phyloP scores from a whole-genome alignment of 2,797 vertebrate genomes.

The Microchirus variegatus region DNA sequence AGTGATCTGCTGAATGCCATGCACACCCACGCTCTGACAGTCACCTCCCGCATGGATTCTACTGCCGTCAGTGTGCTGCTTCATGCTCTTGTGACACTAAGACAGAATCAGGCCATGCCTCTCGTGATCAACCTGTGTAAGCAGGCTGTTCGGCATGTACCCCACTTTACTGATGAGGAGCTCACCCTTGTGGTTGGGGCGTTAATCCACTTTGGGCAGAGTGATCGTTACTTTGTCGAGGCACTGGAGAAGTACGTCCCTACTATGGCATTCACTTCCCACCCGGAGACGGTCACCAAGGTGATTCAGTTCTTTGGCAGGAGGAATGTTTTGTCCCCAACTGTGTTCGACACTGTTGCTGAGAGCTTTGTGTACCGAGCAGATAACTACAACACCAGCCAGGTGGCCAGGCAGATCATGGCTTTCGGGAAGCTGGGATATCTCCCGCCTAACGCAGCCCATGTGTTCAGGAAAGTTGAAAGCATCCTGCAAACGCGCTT shows the following conservation, averaged over 20 bases:
- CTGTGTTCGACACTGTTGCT: conserved; percentile 84
- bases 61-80: conserved; percentile 78
- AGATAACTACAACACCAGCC: conserved; percentile 83
- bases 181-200: conserved; percentile 84
- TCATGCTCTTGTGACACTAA: conserved; percentile 80
- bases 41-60: conserved; percentile 77
- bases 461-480: conserved; percentile 89
- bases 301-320: conserved; percentile 86
- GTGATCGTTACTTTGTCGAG: conserved; percentile 81
- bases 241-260: conserved; percentile 83
- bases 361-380: conserved; percentile 87
- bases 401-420: conserved; percentile 83
- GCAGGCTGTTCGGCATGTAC: conserved; percentile 79
- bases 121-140: conserved; percentile 87
- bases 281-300: conserved; percentile 81
- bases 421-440: conserved; percentile 90
- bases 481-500: conserved; percentile 73
- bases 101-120: conserved; percentile 80
- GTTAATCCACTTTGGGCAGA: conserved; percentile 86
- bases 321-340: conserved; percentile 83
- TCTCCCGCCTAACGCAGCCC: conserved; percentile 83
- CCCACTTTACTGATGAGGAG: conserved; percentile 83
- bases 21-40: conserved; percentile 72
- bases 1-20: conserved; percentile 84
- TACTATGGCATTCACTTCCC: conserved; percentile 70